Evolutionary conservation across 2,113 vertebrate genomes (phyloP).

Genomic region (Guaruba guarouba): DNA sequence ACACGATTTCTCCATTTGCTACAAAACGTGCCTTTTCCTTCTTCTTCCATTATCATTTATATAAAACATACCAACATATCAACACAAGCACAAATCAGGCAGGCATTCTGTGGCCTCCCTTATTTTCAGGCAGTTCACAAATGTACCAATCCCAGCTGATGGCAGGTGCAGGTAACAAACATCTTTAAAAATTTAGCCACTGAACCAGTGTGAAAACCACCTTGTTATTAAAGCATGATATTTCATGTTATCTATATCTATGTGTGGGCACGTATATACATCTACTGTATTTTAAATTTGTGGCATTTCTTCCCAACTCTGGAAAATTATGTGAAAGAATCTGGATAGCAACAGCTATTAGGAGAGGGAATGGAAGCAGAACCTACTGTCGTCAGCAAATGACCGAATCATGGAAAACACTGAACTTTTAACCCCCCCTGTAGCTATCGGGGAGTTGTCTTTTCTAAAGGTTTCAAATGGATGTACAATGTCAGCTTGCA

Average conservation of each 20-base stretch:
- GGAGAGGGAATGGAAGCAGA: not conserved
- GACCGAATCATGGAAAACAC: not conserved
- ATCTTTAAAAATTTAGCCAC: not conserved
- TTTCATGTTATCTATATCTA: not conserved
- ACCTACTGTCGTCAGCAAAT: not conserved
- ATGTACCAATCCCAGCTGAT: not conserved
- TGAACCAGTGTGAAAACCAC: not conserved
- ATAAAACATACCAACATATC: not conserved
- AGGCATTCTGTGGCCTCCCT: not conserved
- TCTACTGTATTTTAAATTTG: not conserved
- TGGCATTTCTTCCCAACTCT: not conserved
- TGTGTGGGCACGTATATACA: not conserved
- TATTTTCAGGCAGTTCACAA: not conserved
- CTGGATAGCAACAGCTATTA: not conserved
- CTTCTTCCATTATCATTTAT: not conserved
- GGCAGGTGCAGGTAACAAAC: not conserved
- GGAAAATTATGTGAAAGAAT: not conserved
- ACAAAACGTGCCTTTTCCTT: not conserved
- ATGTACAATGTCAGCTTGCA: not conserved
- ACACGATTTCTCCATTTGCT: not conserved
- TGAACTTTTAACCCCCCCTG: not conserved
- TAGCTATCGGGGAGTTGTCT: not conserved
- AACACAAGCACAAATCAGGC: not conserved
- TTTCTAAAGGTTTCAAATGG: not conserved
- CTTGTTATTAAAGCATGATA: not conserved